Evolutionary conservation across 1,140 invertebrate genomes (phyloP).

Genomic region (Micrasema longulum): DNA sequence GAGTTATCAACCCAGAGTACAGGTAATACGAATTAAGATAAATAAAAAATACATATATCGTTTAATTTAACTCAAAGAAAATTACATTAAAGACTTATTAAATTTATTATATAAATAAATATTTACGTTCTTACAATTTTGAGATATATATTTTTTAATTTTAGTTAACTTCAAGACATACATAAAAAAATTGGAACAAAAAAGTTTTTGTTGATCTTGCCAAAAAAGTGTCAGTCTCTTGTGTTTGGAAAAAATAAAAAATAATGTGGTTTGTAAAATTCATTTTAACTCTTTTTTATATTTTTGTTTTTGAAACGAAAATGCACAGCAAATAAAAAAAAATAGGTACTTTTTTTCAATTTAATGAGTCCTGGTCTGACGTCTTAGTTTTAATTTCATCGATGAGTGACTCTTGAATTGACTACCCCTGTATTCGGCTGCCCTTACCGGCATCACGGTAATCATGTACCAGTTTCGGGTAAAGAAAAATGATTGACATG

Average conservation of each 20-base stretch:
- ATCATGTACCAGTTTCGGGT: constrained; percentile 45
- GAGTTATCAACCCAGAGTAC: background rate
- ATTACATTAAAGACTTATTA: no score
- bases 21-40: background rate
- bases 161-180: no score
- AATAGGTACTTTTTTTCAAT: background rate
- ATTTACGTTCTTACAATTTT: no score
- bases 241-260: background rate
- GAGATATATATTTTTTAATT: no score
- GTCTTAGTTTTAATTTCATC: background rate
- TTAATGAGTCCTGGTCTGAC: background rate
- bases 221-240: background rate
- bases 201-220: no score
- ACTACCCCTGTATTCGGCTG: constrained; percentile 15
- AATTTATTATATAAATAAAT: no score
- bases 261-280: background rate
- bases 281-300: background rate
- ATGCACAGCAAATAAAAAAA: no score
- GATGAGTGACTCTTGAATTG: background rate
- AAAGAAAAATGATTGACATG: constrained; percentile 51
- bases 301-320: no score
- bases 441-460: constrained; percentile 36
- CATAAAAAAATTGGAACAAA: no score
- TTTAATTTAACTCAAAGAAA: no score
- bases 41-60: no score